phyloP scores from a whole-genome alignment of 2,797 vertebrate genomes.

The Ambastaia sidthimunki region DNA sequence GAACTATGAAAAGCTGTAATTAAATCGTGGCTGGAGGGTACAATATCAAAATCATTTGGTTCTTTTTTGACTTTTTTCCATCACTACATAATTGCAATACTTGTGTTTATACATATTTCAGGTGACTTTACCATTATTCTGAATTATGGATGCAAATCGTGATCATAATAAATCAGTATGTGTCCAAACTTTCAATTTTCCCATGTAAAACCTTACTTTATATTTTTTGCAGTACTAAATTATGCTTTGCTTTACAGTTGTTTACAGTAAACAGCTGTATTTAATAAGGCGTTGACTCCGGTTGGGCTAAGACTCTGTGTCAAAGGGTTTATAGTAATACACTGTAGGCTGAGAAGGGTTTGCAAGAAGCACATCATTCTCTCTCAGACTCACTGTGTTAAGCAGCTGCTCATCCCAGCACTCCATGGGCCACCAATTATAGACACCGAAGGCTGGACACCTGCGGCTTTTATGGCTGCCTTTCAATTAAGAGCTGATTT shows the following conservation, averaged over 20 bases:
- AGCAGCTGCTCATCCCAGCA: constrained; percentile 52
- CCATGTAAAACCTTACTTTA: no score
- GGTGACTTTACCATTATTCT: no score
- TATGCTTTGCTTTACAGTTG: neutral
- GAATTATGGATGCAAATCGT: no score
- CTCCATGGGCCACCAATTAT: constrained; percentile 62
- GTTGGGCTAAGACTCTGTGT: neutral
- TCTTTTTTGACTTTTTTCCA: no score
- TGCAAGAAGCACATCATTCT: constrained; percentile 31
- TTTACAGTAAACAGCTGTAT: neutral
- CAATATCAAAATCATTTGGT: no score
- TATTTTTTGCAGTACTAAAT: neutral
- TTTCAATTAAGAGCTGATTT: constrained; percentile 67
- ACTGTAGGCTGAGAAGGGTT: constrained; percentile 2
- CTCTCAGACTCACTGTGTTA: constrained; percentile 31
- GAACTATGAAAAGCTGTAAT: no score
- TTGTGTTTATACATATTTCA: no score
- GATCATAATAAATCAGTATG: no score
- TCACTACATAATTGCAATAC: no score
- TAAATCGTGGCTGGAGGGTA: no score
- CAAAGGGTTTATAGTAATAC: neutral
- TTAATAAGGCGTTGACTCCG: neutral
- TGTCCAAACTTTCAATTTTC: no score
- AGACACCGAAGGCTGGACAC: constrained; percentile 58
- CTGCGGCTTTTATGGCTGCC: constrained; percentile 65